Evolutionary conservation across 1,140 invertebrate species (phyloP), one percentile per base, ranked within the genome.

Genomic region (Zophobas morio): DNA sequence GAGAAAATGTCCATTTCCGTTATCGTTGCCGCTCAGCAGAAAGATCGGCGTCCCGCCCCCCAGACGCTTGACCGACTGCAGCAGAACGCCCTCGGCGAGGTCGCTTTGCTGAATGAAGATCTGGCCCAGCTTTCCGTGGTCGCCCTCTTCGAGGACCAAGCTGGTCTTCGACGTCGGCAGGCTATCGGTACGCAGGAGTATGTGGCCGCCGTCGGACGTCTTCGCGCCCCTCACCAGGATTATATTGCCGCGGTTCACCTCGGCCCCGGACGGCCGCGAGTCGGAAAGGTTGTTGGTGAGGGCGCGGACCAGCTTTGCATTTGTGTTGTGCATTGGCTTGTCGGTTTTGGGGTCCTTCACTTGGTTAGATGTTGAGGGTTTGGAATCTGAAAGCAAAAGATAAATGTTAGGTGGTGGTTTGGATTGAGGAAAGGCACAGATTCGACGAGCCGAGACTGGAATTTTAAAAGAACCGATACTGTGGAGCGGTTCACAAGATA

Each of bases 41-140:
- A 86, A 82, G 49, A 86, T 85, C 35, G 85, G 85, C 8, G 84
- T 80, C 20, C 83, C 82, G n/a, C 79, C 73, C 8, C 84, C 80
- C 49, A 85, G 79, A 54, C 85, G 80, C 80, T 86, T 86, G 8
- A 85, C 83, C 35, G 84, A 83, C 70, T 86, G 85, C 47, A 86
- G 73, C 8, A 85, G 78, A 1, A 86, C 80, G 5, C 83, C 84
- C 47, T 85, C 83, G 6, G 81, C 81, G 8, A 85, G 56, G 60
- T 86, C 85, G 57, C 82, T 83, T 47, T 83, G 85, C 66, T 85
- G 84, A 39, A 85, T 81, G 46, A 85, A 79, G 57, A 86, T 84
- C 56, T 85, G 84, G 20, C 82, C 80, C 35, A 80, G 78, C 49
- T 83, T 83, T 51, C 33, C 51, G 70, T 70, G 46, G 51, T 66